Percentiles rank a stretch among this genome's conserved stretches.
Conservation (phyloP, 92 coral and sea anemone genomes). For the Hydrozoanthus gracilis region DNA sequence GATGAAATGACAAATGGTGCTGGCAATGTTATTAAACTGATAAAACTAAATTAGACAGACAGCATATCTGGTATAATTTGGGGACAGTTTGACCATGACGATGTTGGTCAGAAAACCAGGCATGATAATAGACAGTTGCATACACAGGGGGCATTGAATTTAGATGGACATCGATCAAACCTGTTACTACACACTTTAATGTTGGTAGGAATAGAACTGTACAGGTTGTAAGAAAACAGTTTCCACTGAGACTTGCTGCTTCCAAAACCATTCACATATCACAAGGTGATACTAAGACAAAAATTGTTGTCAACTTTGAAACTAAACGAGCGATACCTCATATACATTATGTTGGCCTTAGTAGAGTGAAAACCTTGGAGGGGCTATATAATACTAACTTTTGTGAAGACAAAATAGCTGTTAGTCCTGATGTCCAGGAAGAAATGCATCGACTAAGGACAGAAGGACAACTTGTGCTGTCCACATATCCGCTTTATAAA, state of each 20-base stretch:
- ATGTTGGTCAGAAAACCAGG: slow-evolving; percentile 61
- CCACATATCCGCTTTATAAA: slow-evolving; percentile 22
- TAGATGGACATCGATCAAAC: slow-evolving; percentile 47
- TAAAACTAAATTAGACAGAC: slow-evolving; percentile 53
- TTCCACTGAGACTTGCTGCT: slow-evolving; percentile 19
- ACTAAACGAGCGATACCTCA: slow-evolving; percentile 40
- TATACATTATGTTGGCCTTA: slow-evolving; percentile 31
- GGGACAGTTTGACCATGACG: slow-evolving; percentile 72
- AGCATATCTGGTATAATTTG: slow-evolving; percentile 67
- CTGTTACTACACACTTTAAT: slow-evolving; percentile 33
- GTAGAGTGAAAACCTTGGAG: slow-evolving; percentile 17
- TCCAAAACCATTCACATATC: neutral
- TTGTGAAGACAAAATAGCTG: slow-evolving; percentile 46
- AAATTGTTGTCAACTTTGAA: slow-evolving; percentile 50
- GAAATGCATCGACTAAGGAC: slow-evolving; percentile 47
- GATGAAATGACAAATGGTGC: too few relatives aligned
- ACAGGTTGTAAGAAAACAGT: neutral
- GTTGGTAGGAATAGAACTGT: neutral
- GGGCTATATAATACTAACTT: slow-evolving; percentile 33
- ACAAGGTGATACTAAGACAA: slow-evolving; percentile 20
- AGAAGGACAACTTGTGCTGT: slow-evolving; percentile 29
- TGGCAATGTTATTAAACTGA: neutral
- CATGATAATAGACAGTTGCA: slow-evolving; percentile 9
- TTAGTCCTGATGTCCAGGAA: slow-evolving; percentile 17
- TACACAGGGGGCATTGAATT: neutral